Evolutionary conservation across 2,888 invertebrate genomes (phyloP).

Genomic region (Morpho deidamia): DNA sequence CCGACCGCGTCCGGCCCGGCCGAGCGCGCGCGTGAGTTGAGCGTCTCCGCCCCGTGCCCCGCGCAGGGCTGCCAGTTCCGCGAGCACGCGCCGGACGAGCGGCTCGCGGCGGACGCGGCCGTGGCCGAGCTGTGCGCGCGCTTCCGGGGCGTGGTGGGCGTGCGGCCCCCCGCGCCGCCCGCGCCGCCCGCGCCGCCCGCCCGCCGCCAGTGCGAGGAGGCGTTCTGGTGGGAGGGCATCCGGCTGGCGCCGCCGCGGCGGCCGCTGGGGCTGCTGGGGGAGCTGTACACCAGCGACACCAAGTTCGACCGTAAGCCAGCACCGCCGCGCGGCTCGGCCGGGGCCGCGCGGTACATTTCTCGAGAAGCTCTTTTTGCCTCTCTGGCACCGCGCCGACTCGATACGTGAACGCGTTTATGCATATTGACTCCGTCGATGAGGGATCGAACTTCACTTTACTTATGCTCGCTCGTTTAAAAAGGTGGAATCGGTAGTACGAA

Average conservation of each 20-base stretch:
- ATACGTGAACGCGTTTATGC: too few relatives aligned
- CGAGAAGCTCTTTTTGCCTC: background rate
- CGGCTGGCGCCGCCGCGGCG: constrained; percentile 81
- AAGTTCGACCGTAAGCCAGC: constrained; percentile 69
- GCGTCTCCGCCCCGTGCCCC: too few relatives aligned
- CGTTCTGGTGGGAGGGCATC: constrained; percentile 86
- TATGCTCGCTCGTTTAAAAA: too few relatives aligned
- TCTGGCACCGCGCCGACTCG: too few relatives aligned
- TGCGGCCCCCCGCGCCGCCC: constrained; percentile 85
- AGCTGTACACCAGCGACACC: constrained; percentile 67
- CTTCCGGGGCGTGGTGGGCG: constrained; percentile 79
- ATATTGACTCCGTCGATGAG: too few relatives aligned
- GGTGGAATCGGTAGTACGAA: too few relatives aligned
- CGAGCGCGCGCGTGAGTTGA: constrained; percentile 84
- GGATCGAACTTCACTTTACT: too few relatives aligned
- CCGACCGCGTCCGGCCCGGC: constrained; percentile 87
- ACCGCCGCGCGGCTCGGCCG: background rate
- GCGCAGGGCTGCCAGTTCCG: constrained; percentile 87
- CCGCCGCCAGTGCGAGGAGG: constrained; percentile 82
- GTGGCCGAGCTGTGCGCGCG: constrained; percentile 79
- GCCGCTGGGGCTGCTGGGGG: constrained; percentile 80
- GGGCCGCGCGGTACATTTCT: background rate
- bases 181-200: constrained; percentile 79
- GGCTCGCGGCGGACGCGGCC: constrained; percentile 81
- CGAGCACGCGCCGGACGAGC: constrained; percentile 83